Evolutionary conservation across 1,140 invertebrate genomes (phyloP).

Genomic region (Drosophila dunni): DNA sequence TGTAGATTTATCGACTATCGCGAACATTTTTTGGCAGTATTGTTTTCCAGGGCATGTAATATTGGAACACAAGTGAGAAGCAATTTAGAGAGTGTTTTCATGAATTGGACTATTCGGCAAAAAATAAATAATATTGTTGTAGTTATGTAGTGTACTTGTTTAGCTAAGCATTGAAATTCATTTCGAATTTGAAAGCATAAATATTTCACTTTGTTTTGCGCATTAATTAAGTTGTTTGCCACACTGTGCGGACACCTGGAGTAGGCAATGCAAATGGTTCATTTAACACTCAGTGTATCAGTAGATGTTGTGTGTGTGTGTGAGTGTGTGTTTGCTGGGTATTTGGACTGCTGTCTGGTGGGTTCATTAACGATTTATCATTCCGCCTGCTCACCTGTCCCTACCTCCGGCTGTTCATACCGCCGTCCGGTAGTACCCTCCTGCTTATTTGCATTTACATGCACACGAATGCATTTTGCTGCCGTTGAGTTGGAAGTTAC

Average conservation of each 20-base stretch:
- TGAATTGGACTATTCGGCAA: no score
- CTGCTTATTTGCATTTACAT: constrained; percentile 66
- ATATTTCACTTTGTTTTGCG: neutral
- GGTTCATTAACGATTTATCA: constrained; percentile 75
- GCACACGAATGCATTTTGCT: constrained; percentile 73
- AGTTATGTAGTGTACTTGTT: no score
- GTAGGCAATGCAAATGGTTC: constrained; percentile 48
- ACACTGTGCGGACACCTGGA: constrained; percentile 31
- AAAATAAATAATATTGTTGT: no score
- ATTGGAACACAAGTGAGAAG: no score
- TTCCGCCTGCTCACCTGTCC: constrained; percentile 41
- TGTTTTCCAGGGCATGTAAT: no score
- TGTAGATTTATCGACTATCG: no score
- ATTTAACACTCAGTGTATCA: constrained; percentile 49
- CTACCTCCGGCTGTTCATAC: neutral
- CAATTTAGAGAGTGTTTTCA: no score
- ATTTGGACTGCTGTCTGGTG: constrained; percentile 12
- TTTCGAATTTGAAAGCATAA: neutral
- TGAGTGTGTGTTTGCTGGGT: neutral
- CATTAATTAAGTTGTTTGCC: constrained; percentile 31
- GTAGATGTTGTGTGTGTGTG: constrained; percentile 7
- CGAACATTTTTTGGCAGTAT: no score
- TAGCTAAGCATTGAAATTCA: neutral
- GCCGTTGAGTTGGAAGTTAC: constrained; percentile 50
- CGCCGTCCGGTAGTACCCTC: constrained; percentile 12